Evolutionary conservation across 2,113 vertebrate species (phyloP).

Genomic region (Chrysemys picta): DNA sequence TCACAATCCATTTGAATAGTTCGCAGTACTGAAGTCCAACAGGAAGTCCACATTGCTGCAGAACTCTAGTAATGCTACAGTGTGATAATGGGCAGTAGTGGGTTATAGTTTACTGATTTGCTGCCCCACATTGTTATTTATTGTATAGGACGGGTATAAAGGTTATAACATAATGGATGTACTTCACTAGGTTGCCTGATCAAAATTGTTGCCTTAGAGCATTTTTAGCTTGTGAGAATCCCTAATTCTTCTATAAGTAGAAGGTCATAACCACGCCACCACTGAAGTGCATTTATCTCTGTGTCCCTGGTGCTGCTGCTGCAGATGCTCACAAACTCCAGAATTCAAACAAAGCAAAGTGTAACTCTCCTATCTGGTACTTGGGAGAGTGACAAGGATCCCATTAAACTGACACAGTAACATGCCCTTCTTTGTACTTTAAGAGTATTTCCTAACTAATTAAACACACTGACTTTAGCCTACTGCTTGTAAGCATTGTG

Average conservation of each 20-base stretch:
- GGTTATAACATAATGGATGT: neutral
- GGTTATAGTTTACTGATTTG: neutral
- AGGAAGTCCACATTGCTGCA: accelerated
- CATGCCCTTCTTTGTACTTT: constrained; percentile 26
- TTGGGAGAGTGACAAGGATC: constrained; percentile 1
- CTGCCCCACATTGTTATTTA: neutral
- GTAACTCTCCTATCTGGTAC: neutral
- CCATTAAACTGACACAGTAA: neutral
- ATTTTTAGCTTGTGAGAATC: constrained; percentile 41
- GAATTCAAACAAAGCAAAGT: constrained; percentile 43
- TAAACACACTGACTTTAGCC: constrained; percentile 46
- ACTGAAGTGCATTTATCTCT: constrained; percentile 34
- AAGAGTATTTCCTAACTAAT: constrained; percentile 32
- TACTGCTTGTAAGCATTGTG: neutral
- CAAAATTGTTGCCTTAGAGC: constrained; percentile 54
- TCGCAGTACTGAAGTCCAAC: neutral
- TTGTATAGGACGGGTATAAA: constrained; percentile 3
- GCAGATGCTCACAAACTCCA: constrained; percentile 27
- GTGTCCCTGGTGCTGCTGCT: constrained; percentile 4
- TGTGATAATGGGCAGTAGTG: neutral
- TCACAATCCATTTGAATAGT: neutral
- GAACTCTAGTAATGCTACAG: accelerated
- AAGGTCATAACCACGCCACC: constrained; percentile 24
- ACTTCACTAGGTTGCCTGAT: constrained; percentile 34
- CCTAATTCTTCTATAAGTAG: constrained; percentile 38